Evolutionary conservation across 2,888 invertebrate genomes (phyloP), one percentile per base, ranked within the genome.

Genomic region (Hydrotaea diabolus): DNA sequence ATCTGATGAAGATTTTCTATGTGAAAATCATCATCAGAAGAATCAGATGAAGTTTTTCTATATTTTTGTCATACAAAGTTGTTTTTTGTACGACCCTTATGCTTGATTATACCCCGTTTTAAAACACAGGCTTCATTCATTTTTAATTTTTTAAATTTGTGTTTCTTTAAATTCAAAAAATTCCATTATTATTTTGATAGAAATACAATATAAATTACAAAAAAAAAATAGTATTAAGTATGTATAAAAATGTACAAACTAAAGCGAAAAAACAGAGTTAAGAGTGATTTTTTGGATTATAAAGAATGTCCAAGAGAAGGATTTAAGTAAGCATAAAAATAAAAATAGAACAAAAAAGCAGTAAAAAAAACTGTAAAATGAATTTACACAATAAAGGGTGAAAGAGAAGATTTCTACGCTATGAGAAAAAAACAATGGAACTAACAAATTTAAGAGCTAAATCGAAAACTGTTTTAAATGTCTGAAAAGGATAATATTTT

Each of bases 171-270:
- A 72, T 66, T 80, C 46, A 81, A 74, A 72, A 75, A 71, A 31
- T 74, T 78, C 43, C 59, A 73, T 72, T 77, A 83, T 83, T 76
- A 71, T 75, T 72, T 43, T 19, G 62, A 73, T 55, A 85, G 72
- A 79, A 77, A 79, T 85, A 84, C 79, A 85, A 79, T 78, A 81
- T 81, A 84, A 80, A 77, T 80, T 80, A 77, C 62, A 79, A 80
- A 80, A 31, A 31, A n/a, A 64, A 69, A 75, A 49, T 80, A 53
- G 73, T 77, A 80, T 59, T 23, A 62, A 77, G 74, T 77, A 64
- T 62, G 55, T 79, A 76, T 55, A 79, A 62, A 53, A 69, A 69
- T 69, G 4, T 83, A 80, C 72, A 80, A 77, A 80, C 83, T 83
- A 83, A 77, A 69, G 55, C 46, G 57, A 72, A 26, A 76, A 49